Conservation (phyloP, 2,113 vertebrate genomes). For the Okapia johnstoni region DNA sequence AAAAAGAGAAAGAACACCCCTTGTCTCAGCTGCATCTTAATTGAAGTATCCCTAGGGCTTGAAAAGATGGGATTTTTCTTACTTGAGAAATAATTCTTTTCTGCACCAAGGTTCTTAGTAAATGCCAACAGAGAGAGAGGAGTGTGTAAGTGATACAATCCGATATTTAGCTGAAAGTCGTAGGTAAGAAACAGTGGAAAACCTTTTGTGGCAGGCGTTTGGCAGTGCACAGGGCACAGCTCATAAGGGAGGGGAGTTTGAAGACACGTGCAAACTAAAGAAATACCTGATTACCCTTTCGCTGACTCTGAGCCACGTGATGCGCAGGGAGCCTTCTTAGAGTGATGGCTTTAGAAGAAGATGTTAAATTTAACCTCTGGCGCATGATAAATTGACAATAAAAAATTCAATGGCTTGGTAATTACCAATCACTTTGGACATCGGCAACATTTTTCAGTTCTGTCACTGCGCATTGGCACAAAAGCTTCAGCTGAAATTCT, state of each 20-base stretch:
- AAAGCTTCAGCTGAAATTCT: constrained; percentile 95
- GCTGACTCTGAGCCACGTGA: constrained; percentile 91
- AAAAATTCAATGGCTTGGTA: constrained; percentile 99
- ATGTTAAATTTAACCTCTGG: constrained; percentile 98
- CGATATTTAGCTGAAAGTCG: constrained; percentile 71
- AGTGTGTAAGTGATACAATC: constrained; percentile 48
- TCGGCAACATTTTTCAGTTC: constrained; percentile 97
- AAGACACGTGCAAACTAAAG: constrained; percentile 88
- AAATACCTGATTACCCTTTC: constrained; percentile 98
- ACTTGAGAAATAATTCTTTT: constrained; percentile 60
- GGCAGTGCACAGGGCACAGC: constrained; percentile 31
- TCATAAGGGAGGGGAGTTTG: constrained; percentile 79
- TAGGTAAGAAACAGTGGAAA: constrained; percentile 70
- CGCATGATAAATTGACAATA: constrained; percentile 99
- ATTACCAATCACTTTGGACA: constrained; percentile 99
- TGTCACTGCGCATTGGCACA: constrained; percentile 92
- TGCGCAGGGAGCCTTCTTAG: constrained; percentile 86
- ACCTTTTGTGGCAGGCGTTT: constrained; percentile 27
- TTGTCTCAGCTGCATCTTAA: constrained; percentile 52
- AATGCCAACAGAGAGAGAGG: constrained; percentile 14
- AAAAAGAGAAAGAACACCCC: neutral
- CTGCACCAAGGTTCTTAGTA: constrained; percentile 54
- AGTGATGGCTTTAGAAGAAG: constrained; percentile 93
- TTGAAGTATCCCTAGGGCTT: constrained; percentile 48
- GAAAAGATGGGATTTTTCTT: constrained; percentile 64